These are phyloP conservation scores for Cichladusa arquata DNA, from an alignment of 2,113 vertebrate genomes.

Conservation along the genomic window DNA sequence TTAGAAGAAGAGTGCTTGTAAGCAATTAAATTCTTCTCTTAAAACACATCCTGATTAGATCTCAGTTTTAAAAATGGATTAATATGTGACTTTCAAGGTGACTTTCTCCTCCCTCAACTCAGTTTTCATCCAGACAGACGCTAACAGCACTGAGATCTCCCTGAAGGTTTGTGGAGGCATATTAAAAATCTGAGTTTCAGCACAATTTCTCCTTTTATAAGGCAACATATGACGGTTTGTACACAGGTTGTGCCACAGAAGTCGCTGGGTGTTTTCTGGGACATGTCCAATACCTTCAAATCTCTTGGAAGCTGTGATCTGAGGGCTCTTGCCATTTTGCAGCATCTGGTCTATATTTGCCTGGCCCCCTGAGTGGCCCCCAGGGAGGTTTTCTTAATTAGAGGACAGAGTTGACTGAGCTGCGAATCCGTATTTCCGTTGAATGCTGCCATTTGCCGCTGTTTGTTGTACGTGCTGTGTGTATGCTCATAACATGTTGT, in stretches of 20 bases:
- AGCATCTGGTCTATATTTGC: constrained; percentile 46
- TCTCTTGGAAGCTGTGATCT: neutral
- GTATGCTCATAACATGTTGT: constrained; percentile 21
- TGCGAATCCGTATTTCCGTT: fast-evolving
- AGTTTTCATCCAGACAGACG: neutral
- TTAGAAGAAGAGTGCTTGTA: neutral
- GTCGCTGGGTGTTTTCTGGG: neutral
- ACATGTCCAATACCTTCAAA: neutral
- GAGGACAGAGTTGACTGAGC: constrained; percentile 9
- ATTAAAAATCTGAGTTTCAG: neutral
- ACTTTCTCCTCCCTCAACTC: neutral
- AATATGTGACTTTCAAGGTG: neutral
- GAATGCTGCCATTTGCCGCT: constrained; percentile 13
- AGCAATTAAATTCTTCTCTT: neutral
- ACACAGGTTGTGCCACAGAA: neutral
- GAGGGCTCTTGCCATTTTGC: neutral
- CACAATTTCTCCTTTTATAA: neutral
- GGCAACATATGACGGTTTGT: neutral
- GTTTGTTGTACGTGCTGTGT: constrained; percentile 25
- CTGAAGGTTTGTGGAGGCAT: neutral
- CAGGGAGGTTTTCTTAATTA: constrained; percentile 6
- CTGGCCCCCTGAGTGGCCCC: neutral
- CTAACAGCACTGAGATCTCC: neutral
- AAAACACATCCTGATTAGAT: neutral
- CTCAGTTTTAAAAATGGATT: neutral